Conservation (phyloP, 2,113 vertebrate genomes). For the Cyanistes caeruleus region DNA sequence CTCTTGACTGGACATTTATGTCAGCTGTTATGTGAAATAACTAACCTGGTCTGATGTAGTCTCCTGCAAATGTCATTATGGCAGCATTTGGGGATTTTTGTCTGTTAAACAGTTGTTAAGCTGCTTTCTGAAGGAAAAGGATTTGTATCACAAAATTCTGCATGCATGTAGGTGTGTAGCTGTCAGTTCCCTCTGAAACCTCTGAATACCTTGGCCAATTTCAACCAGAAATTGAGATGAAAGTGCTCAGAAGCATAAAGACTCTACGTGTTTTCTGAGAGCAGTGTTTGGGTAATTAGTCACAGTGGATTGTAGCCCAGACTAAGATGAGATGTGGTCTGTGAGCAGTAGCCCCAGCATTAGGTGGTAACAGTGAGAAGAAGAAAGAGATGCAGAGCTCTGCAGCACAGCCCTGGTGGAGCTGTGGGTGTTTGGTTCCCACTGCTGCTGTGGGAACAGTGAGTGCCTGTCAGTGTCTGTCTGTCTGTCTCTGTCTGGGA, state of each 20-base stretch:
- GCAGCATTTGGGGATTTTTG: not conserved
- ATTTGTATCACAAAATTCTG: not conserved
- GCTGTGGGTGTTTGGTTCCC: not conserved
- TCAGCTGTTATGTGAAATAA: not conserved
- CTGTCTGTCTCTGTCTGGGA: not conserved
- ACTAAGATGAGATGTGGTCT: not conserved
- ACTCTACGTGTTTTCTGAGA: not conserved
- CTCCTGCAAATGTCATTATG: not conserved
- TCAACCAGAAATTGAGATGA: not conserved
- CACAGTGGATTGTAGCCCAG: not conserved
- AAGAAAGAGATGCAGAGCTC: not conserved
- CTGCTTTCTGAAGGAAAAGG: conserved; percentile 4
- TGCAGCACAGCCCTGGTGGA: not conserved
- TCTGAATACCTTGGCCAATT: not conserved
- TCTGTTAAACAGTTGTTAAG: not conserved
- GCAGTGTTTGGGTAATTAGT: not conserved
- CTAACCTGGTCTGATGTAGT: not conserved
- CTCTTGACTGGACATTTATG: not conserved
- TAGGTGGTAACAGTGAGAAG: not conserved
- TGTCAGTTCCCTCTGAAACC: not conserved
- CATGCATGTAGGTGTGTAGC: not conserved
- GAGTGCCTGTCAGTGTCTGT: not conserved
- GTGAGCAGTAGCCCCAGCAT: not conserved
- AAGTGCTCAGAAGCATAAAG: not conserved
- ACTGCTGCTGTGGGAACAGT: not conserved